Percentiles rank a stretch among this genome's conserved stretches.
These are phyloP conservation scores for Uropetala carovei DNA, from an alignment of 2,888 invertebrate genomes.

Conservation along the genomic window DNA sequence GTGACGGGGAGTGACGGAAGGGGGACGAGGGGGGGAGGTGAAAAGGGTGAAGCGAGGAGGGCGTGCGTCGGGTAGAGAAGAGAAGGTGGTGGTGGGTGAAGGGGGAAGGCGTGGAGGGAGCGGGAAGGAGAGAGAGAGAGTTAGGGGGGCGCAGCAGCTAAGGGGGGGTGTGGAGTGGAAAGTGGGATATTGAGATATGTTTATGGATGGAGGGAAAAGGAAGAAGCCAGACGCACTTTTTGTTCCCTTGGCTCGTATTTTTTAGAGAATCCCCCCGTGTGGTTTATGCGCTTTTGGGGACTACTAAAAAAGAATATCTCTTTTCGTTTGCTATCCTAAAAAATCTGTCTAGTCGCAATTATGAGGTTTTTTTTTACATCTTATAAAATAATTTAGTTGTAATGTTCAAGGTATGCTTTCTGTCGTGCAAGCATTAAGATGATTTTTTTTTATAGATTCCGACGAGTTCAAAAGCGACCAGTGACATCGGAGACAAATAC, in stretches of 20 bases:
- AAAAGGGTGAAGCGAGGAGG: neutral
- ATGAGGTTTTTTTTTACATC: too few relatives aligned
- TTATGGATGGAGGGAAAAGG: constrained; percentile 35
- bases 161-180: constrained; percentile 51
- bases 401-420: too few relatives aligned
- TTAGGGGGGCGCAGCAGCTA: constrained; percentile 35
- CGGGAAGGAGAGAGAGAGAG: neutral
- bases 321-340: too few relatives aligned
- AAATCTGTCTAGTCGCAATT: too few relatives aligned
- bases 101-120: constrained; percentile 10
- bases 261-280: neutral
- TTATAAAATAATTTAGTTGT: too few relatives aligned
- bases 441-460: too few relatives aligned
- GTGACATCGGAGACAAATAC: too few relatives aligned
- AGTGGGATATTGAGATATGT: constrained; percentile 62
- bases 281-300: too few relatives aligned
- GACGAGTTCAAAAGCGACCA: too few relatives aligned
- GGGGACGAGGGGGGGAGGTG: neutral
- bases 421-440: too few relatives aligned
- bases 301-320: too few relatives aligned
- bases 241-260: constrained; percentile 34
- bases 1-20: neutral
- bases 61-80: neutral
- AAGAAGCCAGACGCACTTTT: constrained; percentile 19
- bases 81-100: constrained; percentile 5